Evolutionary conservation across 1,140 invertebrate species (phyloP), one percentile per base, ranked within the genome.

Genomic region (Cheumatopsyche charites): DNA sequence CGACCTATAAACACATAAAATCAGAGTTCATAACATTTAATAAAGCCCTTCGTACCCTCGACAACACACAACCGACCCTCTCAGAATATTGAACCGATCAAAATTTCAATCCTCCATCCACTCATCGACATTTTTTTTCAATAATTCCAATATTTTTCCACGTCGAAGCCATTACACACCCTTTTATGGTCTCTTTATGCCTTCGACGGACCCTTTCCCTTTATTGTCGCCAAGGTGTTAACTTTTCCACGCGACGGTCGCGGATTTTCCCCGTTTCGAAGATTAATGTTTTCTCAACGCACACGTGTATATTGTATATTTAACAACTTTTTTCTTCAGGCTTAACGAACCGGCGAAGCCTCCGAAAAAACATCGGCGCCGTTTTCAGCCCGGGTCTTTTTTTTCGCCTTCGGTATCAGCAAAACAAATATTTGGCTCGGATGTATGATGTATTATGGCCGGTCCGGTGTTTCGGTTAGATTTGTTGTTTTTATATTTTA

Each of bases 401-500:
- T 52, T n/a, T 17, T 6, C n/a, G 15, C 15, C 47, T 11, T 17
- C 47, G 15, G 55, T 26, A 58, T 58, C 55, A 58, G 55, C 55
- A 58, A 58, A 58, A 58, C 55, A 58, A 58, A 58, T 58, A 58
- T 58, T 58, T 58, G 21, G 55, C 21, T 5, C 55, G 55, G 23
- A 55, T 55, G 15, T 55, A 55, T 23, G 21, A 55, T 55, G 17
- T 55, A 55, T 15, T 58, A 58, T 58, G 23, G 19, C 19, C 15
- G n/a, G 47, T 17, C 47, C 5, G 15, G 19, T 52, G 19, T 19
- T 52, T 52, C 19, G 47, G 47, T 52, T 52, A 52, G 47, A 52
- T 52, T 52, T 52, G 47, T 52, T 52, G 47, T 52, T 52, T 52
- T 52, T 52, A 52, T 52, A 52, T 52, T 52, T 52, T 52, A 52